Percentiles rank a stretch among this genome's conserved stretches.
Conservation (phyloP, 2,797 vertebrate species). For the Dermochelys coriacea region DNA sequence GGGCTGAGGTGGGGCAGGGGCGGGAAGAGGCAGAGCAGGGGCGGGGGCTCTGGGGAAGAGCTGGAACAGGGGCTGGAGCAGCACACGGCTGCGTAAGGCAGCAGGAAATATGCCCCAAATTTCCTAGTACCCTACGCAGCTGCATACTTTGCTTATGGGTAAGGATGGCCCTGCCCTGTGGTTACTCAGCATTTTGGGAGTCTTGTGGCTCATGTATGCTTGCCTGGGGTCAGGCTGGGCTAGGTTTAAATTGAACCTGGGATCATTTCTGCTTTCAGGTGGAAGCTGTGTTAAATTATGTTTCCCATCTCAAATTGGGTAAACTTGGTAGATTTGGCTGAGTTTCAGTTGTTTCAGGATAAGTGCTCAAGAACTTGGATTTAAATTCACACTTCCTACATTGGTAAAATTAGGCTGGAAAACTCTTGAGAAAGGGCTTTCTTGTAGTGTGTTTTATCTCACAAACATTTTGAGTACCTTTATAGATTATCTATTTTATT, state of each 20-base stretch:
- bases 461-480: background rate
- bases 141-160: no score
- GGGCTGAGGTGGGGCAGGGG: no score
- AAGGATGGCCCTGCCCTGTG: no score
- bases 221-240: no score
- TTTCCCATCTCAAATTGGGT: background rate
- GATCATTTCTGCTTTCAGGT: background rate
- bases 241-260: background rate
- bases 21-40: no score
- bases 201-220: no score
- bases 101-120: no score
- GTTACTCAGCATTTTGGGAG: no score
- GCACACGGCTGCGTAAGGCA: no score
- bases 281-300: background rate
- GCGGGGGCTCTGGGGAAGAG: no score
- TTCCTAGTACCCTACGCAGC: no score
- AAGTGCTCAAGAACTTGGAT: background rate
- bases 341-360: background rate
- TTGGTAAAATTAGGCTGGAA: slow-evolving; percentile 1
- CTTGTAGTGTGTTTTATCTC: background rate
- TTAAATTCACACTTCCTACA: background rate
- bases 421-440: background rate
- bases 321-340: background rate
- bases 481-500: background rate
- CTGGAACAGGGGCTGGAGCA: no score